Percentiles rank a stretch among this genome's conserved stretches.
phyloP scores from a whole-genome alignment of 1,140 invertebrate species.

The Monochamus saltuarius region DNA sequence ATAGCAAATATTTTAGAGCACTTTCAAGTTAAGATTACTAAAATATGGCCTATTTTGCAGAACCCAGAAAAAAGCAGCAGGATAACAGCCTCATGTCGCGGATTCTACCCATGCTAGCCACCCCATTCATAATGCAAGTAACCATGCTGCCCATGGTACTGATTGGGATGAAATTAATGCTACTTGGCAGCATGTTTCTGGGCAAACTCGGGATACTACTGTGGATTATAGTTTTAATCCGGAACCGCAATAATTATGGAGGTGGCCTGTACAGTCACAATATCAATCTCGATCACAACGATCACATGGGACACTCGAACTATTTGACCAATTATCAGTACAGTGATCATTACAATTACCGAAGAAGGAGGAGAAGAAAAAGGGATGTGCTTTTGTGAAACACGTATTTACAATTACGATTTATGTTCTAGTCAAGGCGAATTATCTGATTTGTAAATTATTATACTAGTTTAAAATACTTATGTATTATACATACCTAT shows the following conservation, averaged over 20 bases:
- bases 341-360: constrained; percentile 1
- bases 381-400: no score
- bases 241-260: constrained; percentile 48
- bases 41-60: constrained; percentile 24
- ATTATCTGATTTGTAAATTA: no score
- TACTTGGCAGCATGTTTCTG: constrained; percentile 64
- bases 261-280: constrained; percentile 47
- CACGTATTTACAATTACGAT: no score
- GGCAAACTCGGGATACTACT: constrained; percentile 65
- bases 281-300: constrained; percentile 30
- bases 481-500: no score
- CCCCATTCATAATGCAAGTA: constrained; percentile 66
- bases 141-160: constrained; percentile 63
- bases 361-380: neutral
- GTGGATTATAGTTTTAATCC: constrained; percentile 61
- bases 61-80: constrained; percentile 26
- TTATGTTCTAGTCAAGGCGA: no score
- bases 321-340: neutral
- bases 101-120: constrained; percentile 62
- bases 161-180: constrained; percentile 62
- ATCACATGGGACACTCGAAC: neutral
- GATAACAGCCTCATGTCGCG: constrained; percentile 59
- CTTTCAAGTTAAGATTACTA: no score
- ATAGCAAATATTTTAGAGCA: no score
- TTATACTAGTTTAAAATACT: no score